Evolutionary conservation across 2,888 invertebrate species (phyloP).

Genomic region (Aphrophora alni): DNA sequence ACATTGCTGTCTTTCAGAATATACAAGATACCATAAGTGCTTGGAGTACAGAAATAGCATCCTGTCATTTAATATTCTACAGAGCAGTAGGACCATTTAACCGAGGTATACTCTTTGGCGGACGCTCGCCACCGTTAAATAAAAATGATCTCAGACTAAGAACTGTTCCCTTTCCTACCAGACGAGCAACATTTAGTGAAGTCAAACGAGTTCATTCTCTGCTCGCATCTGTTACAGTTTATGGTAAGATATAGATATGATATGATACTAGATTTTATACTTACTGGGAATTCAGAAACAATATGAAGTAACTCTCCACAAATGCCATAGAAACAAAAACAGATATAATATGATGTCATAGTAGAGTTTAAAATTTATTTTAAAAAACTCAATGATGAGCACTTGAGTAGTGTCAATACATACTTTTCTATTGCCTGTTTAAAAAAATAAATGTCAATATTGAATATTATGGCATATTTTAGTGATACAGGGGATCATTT

Average conservation of each 20-base stretch:
- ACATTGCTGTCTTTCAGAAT: constrained; percentile 72
- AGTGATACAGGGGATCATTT: no score
- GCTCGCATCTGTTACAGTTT: constrained; percentile 69
- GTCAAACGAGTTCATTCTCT: constrained; percentile 75
- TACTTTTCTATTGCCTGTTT: no score
- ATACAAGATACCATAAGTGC: constrained; percentile 72
- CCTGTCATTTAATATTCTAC: constrained; percentile 75
- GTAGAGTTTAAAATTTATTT: no score
- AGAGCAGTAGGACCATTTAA: constrained; percentile 77
- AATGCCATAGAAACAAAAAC: no score
- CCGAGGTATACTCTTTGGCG: constrained; percentile 74
- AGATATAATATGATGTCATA: no score
- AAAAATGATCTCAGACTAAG: constrained; percentile 68
- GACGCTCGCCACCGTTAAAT: constrained; percentile 71
- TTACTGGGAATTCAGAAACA: no score
- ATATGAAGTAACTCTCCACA: no score
- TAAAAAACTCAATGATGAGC: no score
- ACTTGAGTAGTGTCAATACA: no score
- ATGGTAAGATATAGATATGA: constrained; percentile 62
- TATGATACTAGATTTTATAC: no score
- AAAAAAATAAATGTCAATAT: no score
- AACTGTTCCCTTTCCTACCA: constrained; percentile 81
- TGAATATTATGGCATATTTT: no score
- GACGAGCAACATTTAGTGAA: constrained; percentile 81
- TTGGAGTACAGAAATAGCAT: constrained; percentile 71